Conservation (phyloP, 2,113 vertebrate species). For the Octodon degus region DNA sequence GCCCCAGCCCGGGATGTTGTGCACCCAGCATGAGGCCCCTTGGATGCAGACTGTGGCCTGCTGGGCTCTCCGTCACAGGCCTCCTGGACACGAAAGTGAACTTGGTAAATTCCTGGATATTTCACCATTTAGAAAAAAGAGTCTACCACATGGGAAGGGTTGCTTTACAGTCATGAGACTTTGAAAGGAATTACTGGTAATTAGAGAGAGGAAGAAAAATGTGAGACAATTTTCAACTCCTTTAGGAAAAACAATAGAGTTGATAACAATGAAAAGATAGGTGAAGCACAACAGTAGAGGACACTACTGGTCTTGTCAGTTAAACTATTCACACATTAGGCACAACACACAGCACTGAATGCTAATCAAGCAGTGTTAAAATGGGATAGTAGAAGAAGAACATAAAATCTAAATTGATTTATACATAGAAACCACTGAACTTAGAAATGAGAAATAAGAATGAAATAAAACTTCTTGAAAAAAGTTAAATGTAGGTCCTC, state of each 20-base stretch:
- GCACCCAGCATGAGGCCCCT: too few relatives aligned
- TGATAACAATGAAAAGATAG: not conserved
- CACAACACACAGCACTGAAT: not conserved
- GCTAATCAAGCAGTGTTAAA: not conserved
- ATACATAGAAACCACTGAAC: not conserved
- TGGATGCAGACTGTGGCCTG: accelerated
- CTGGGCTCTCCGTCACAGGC: not conserved
- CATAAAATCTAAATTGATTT: not conserved
- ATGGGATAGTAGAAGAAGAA: not conserved
- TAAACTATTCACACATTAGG: not conserved
- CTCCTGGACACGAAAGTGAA: not conserved
- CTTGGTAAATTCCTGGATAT: not conserved
- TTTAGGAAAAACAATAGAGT: not conserved
- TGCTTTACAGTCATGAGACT: not conserved
- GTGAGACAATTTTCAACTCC: not conserved
- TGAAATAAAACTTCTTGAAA: not conserved
- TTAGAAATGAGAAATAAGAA: not conserved
- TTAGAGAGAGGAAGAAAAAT: not conserved
- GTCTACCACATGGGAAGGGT: not conserved
- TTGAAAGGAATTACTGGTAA: conserved; percentile 21
- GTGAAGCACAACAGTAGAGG: not conserved
- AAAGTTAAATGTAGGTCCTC: not conserved
- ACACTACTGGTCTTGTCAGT: not conserved
- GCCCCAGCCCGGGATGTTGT: not conserved
- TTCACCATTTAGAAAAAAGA: not conserved